Base-by-base conservation (phyloP, 1,140 invertebrate genomes). In the Phortica variegata region DNA sequence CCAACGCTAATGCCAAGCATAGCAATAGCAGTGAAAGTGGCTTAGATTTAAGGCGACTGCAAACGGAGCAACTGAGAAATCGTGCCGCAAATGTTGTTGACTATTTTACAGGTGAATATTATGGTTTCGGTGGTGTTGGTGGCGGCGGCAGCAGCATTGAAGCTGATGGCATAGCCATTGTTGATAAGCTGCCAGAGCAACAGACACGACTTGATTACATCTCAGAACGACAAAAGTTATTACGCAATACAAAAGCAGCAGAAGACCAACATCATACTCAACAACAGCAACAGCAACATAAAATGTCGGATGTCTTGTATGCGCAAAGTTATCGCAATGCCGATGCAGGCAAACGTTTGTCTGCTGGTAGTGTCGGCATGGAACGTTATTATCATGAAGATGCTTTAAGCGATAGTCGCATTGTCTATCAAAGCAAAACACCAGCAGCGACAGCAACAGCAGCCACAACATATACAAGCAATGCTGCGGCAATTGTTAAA, bases 41-140 rank as follows among this genome's bases (percentile, higher is more conserved):
- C n/a, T n/a, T n/a, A n/a, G n/a, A n/a, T n/a, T 61, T 58, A 21
- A 55, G 61, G 1, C 47, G 55, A 29, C 57, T 10, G 10, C 36
- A 20, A 37, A 17, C 40, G n/a, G n/a, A n/a, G n/a, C n/a, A n/a
- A n/a, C n/a, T n/a, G n/a, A n/a, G n/a, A n/a, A n/a, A n/a, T n/a
- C n/a, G n/a, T n/a, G n/a, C n/a, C n/a, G n/a, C n/a, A n/a, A n/a
- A n/a, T n/a, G n/a, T n/a, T n/a, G n/a, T n/a, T n/a, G n/a, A n/a
- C n/a, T n/a, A n/a, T n/a, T n/a, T n/a, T n/a, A n/a, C n/a, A n/a
- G n/a, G n/a, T n/a, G 60, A 63, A 5, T 60, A 55, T 41, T 66
- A 68, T 17, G 63, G 63, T 31, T 66, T 60, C 36, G 62, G 61
- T 2, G 40, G 54, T 12, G 37, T 31, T n/a, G 12, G 44, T 21